Conservation (phyloP, 1,140 invertebrate species). For the Asbolus verrucosus region DNA sequence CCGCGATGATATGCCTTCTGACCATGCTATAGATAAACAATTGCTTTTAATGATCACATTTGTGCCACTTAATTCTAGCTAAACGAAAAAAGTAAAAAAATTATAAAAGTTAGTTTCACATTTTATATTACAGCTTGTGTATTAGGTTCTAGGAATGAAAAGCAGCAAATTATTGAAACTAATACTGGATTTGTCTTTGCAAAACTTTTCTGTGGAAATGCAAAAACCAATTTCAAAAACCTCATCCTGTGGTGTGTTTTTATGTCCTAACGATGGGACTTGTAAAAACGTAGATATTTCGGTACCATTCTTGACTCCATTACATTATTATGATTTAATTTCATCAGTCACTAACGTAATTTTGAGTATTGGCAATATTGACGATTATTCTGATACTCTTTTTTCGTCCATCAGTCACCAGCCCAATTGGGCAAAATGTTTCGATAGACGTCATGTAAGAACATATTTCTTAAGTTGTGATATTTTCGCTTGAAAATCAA, state of each 20-base stretch:
- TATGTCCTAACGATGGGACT: constrained; percentile 70
- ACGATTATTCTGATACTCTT: constrained; percentile 72
- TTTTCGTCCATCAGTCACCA: constrained; percentile 71
- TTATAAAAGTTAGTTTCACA: too few species aligned
- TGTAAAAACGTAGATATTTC: constrained; percentile 56
- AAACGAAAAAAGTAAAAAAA: too few species aligned
- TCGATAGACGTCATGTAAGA: constrained; percentile 78
- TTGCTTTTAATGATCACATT: too few species aligned
- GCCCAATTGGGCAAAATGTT: constrained; percentile 73
- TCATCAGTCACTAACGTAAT: constrained; percentile 66
- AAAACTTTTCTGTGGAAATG: constrained; percentile 49
- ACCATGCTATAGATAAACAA: too few species aligned
- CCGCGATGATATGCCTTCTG: too few species aligned
- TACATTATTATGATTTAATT: constrained; percentile 64
- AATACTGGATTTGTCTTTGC: constrained; percentile 58
- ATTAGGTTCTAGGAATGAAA: constrained; percentile 76
- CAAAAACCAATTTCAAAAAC: constrained; percentile 55
- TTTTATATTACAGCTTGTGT: too few species aligned
- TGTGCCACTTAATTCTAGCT: too few species aligned
- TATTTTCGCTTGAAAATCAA: neutral
- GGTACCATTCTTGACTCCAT: constrained; percentile 62
- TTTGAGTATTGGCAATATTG: constrained; percentile 70
- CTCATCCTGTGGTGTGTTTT: constrained; percentile 71
- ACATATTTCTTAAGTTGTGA: neutral
- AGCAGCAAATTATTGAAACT: constrained; percentile 68